phyloP scores from a whole-genome alignment of 1,140 invertebrate species.

The Drosophila tani region DNA sequence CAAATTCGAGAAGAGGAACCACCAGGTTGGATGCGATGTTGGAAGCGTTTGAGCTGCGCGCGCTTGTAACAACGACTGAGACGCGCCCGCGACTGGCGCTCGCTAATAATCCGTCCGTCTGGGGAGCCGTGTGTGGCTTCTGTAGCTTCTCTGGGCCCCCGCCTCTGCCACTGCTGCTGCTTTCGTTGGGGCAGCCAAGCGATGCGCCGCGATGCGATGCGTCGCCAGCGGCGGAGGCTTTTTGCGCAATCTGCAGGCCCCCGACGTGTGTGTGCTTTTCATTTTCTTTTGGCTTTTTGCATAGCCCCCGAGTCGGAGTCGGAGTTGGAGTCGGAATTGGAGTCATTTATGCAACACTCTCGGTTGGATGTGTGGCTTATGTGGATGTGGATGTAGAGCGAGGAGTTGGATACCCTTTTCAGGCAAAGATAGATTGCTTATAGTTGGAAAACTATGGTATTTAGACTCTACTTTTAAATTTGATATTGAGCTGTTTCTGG shows the following conservation, averaged over 20 bases:
- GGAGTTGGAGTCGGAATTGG: constrained; percentile 7
- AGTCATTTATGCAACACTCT: constrained; percentile 72
- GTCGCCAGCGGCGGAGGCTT: constrained; percentile 25
- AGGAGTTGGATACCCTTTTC: constrained; percentile 10
- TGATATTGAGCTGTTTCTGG: too few relatives aligned
- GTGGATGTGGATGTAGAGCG: constrained; percentile 14
- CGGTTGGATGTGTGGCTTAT: constrained; percentile 3
- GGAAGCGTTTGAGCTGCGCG: constrained; percentile 51
- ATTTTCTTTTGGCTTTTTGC: constrained; percentile 34
- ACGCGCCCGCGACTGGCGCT: constrained; percentile 51
- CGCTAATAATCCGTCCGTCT: constrained; percentile 61
- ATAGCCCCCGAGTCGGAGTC: constrained; percentile 14
- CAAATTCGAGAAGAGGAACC: background rate
- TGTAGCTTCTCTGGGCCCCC: constrained; percentile 17
- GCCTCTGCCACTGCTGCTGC: constrained; percentile 26
- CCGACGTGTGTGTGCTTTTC: constrained; percentile 42
- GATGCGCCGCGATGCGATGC: constrained; percentile 47
- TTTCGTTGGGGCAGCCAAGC: constrained; percentile 76
- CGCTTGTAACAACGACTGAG: constrained; percentile 65
- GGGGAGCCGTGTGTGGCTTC: constrained; percentile 3
- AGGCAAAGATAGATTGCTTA: background rate
- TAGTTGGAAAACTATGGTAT: too few relatives aligned
- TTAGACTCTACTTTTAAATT: too few relatives aligned
- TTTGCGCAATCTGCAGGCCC: constrained; percentile 68
- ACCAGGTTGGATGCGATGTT: constrained; percentile 9